These are phyloP conservation scores for Tetrax tetrax DNA, from an alignment of 2,113 vertebrate species.

Conservation along the genomic window DNA sequence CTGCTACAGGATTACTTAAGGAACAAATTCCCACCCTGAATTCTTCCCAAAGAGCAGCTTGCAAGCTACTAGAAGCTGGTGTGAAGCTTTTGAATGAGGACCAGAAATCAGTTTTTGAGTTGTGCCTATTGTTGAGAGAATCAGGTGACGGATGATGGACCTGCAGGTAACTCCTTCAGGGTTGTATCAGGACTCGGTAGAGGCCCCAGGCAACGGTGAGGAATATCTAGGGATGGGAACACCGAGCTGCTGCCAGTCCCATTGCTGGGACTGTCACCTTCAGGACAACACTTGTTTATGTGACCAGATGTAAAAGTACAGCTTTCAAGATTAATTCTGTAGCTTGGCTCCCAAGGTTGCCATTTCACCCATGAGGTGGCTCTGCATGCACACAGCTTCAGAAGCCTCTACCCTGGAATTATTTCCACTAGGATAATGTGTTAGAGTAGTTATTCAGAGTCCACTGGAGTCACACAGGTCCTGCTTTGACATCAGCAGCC, in stretches of 20 bases:
- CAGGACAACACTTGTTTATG: not conserved
- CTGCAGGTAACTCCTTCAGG: not conserved
- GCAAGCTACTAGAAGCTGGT: not conserved
- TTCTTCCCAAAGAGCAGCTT: not conserved
- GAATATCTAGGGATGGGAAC: not conserved
- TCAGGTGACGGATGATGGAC: accelerated
- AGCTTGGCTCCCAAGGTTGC: not conserved
- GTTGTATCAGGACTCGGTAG: not conserved
- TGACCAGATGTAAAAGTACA: not conserved
- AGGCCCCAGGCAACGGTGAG: accelerated
- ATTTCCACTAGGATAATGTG: not conserved
- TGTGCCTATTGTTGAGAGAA: not conserved
- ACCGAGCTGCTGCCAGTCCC: not conserved
- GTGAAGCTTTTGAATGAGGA: not conserved
- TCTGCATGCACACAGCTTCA: not conserved
- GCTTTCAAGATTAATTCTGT: not conserved
- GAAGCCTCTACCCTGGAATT: not conserved
- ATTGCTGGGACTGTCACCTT: not conserved
- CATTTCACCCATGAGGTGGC: not conserved
- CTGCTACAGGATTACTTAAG: not conserved
- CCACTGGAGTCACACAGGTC: not conserved
- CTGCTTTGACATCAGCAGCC: not conserved
- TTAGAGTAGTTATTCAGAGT: not conserved
- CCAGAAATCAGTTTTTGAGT: not conserved
- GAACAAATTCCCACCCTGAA: not conserved